phyloP scores from a whole-genome alignment of 2,888 invertebrate species.

The Cerastis rubricosa region DNA sequence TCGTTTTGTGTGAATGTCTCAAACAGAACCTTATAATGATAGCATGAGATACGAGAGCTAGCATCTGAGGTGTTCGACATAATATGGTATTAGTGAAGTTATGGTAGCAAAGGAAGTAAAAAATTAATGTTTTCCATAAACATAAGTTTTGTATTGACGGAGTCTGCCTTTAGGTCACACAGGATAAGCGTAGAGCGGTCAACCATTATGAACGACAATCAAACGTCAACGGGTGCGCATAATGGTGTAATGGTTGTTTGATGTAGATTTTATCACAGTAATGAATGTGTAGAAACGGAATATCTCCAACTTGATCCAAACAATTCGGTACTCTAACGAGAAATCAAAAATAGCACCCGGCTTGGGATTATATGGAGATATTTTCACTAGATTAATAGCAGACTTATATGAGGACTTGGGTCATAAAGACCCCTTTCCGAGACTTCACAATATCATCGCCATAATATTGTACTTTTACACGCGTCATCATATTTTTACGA shows the following conservation, averaged over 20 bases:
- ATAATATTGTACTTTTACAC: conserved; percentile 39
- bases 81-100: neutral
- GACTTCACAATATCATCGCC: conserved; percentile 49
- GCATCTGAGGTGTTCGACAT: neutral
- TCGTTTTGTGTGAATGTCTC: neutral
- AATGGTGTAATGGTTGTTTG: conserved; percentile 39
- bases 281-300: conserved; percentile 40
- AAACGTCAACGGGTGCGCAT: conserved; percentile 34
- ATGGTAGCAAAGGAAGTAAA: neutral
- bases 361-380: conserved; percentile 26
- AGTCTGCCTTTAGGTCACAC: neutral
- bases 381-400: conserved; percentile 52
- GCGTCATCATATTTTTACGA: conserved; percentile 56
- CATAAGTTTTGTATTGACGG: neutral
- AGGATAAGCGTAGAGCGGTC: neutral
- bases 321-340: neutral
- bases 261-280: conserved; percentile 50
- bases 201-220: conserved; percentile 36
- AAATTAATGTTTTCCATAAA: neutral
- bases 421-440: conserved; percentile 32
- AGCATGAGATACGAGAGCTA: neutral
- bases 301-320: conserved; percentile 1
- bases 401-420: conserved; percentile 42
- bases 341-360: conserved; percentile 30
- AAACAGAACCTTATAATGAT: neutral